These are phyloP conservation scores for Microtus montanus DNA, from an alignment of 2,113 vertebrate genomes.

Conservation along the genomic window DNA sequence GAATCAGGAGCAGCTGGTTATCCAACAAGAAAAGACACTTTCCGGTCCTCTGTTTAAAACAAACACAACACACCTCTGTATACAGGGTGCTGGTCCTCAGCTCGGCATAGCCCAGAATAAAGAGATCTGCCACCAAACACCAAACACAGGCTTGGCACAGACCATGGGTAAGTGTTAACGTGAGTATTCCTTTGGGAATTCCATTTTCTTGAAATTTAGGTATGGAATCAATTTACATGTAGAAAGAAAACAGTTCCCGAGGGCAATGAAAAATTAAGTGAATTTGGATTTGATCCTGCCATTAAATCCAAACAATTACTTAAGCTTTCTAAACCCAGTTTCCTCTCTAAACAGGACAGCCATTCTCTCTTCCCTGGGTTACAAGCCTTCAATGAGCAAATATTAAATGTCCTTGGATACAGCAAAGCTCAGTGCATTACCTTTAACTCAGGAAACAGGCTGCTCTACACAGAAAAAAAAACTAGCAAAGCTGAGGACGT, in stretches of 20 bases:
- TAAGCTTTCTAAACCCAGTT: slow-evolving; percentile 19
- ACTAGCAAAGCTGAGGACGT: neutral
- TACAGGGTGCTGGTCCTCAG: neutral
- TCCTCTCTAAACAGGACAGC: slow-evolving; percentile 34
- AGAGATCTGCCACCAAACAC: neutral
- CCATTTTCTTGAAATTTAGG: neutral
- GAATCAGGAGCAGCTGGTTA: neutral
- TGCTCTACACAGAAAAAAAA: slow-evolving; percentile 7
- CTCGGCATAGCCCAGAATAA: neutral
- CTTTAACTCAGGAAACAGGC: neutral
- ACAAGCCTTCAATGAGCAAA: neutral
- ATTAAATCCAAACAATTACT: slow-evolving; percentile 2
- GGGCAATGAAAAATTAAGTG: neutral
- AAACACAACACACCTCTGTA: too few relatives aligned
- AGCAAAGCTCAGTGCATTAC: slow-evolving; percentile 9
- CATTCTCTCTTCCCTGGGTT: neutral
- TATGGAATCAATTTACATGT: neutral
- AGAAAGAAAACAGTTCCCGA: neutral
- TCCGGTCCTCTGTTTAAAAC: neutral
- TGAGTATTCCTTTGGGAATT: slow-evolving; percentile 10
- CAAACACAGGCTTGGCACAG: neutral
- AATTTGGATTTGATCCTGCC: neutral
- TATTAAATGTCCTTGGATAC: slow-evolving; percentile 1
- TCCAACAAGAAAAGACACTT: neutral
- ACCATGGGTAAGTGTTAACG: neutral